Evolutionary conservation across 2,797 vertebrate genomes (phyloP), one percentile per base, ranked within the genome.

Genomic region (Hippocampus kuda): DNA sequence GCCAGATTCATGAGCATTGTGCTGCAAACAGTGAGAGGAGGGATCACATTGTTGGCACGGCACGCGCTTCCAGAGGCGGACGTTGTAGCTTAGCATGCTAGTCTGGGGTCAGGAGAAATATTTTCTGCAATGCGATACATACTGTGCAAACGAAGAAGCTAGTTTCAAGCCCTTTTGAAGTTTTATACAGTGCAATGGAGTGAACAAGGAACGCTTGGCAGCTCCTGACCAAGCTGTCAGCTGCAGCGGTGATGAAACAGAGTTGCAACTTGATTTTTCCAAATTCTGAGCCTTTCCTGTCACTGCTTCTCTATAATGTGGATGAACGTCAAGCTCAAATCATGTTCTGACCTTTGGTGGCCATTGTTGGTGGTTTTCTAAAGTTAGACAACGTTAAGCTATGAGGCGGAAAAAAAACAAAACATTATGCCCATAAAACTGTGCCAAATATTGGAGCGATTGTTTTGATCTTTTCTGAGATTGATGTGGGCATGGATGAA

Each of bases 1-100:
- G 75, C 79, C 80, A 79, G 77, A 84, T 84, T 81, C 79, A 83
- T 85, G 70, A 79, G 71, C 77, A 67, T 72, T 65, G 63, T 65
- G 63, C 42, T 48, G 42, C 42, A 76, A 77, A 71, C 70, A 70
- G 69, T 74, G 68, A 24, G 56, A 67, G 72, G 79, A 74, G 60
- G 74, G 63, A 67, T 71, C 69, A 66, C 57, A 57, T 48, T 53
- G 49, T 75, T 63, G 71, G 30, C 67, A n/a, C 57, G 62, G 1
- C 70, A 22, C 27, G 44, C 24, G 67, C 38, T 38, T 44, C 44
- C 42, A 64, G 61, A 71, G 72, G 67, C 71, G 62, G 67, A n/a
- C 34, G 59, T 62, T 66, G 62, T 63, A 62, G 68, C 66, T 38
- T 72, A 70, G 66, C 4, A 2, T 42, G 71, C 12, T 13, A 7